These are phyloP conservation scores for Onychomys torridus DNA, from an alignment of 2,797 vertebrate genomes.

Conservation along the genomic window DNA sequence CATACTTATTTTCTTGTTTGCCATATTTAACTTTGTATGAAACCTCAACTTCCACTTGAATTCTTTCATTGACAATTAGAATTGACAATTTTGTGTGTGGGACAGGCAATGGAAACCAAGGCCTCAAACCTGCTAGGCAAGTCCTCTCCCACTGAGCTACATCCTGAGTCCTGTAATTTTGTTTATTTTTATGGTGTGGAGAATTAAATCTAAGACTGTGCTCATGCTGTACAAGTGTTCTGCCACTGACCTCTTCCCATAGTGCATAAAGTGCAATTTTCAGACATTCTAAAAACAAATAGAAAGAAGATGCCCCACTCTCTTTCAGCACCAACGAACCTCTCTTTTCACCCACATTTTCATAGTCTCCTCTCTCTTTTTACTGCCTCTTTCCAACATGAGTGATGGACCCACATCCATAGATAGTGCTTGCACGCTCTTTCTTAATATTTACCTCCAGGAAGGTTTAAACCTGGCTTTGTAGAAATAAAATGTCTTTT, in stretches of 20 bases:
- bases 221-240: neutral
- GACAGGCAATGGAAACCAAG: neutral
- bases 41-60: neutral
- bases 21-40: neutral
- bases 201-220: neutral
- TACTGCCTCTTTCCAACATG: neutral
- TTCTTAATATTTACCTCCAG: neutral
- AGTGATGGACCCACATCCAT: too few species aligned
- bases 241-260: neutral
- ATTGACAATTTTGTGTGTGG: too few species aligned
- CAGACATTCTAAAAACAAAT: constrained; percentile 4
- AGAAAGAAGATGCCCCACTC: neutral
- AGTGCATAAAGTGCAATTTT: neutral
- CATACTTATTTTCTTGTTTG: constrained; percentile 58
- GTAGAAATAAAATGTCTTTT: neutral
- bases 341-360: neutral
- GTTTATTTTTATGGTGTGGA: neutral
- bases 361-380: neutral
- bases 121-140: neutral
- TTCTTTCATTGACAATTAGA: constrained; percentile 12
- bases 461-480: constrained; percentile 19
- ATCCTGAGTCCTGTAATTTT: neutral
- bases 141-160: neutral
- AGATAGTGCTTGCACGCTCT: accelerated
- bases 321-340: neutral